These are phyloP conservation scores for Epinephelus awoara DNA, from an alignment of 2,797 vertebrate species.

Conservation along the genomic window DNA sequence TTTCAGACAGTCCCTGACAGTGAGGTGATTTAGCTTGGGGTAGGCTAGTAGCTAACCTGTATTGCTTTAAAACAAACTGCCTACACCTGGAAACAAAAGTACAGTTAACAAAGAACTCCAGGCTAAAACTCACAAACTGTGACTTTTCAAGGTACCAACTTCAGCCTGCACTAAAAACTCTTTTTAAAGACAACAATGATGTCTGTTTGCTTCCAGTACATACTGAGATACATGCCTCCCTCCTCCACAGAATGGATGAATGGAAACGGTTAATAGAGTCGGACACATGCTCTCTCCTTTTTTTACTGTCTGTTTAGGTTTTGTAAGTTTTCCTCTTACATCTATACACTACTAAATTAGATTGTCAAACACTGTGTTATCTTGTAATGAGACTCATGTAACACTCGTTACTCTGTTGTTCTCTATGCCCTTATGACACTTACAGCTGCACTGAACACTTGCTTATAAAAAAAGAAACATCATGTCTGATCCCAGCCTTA, in stretches of 20 bases:
- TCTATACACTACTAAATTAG: conserved; percentile 43
- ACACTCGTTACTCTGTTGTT: conserved; percentile 42
- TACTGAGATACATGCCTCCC: not conserved
- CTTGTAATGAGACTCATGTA: conserved; percentile 54
- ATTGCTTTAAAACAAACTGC: conserved; percentile 41
- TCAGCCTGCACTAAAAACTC: not conserved
- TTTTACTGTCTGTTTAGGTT: conserved; percentile 36
- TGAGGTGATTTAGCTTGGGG: conserved; percentile 33
- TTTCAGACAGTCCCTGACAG: conserved; percentile 26
- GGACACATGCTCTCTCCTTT: not conserved
- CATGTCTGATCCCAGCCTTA: not conserved
- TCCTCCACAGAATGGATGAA: not conserved
- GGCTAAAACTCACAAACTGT: not conserved
- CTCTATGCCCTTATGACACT: conserved; percentile 33
- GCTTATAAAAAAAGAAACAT: conserved; percentile 21
- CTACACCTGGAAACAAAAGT: conserved; percentile 16
- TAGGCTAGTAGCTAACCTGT: conserved; percentile 21
- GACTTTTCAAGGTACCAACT: not conserved
- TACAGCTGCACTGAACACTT: conserved; percentile 39
- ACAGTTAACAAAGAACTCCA: conserved; percentile 39
- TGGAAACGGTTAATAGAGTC: conserved; percentile 20
- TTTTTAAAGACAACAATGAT: conserved; percentile 8
- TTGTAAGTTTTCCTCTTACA: conserved; percentile 30
- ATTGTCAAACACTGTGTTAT: conserved; percentile 51
- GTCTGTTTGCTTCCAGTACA: not conserved